Percentiles rank a stretch among this genome's conserved stretches.
Conservation (phyloP, 2,888 invertebrate genomes). For the Arenicola marina region DNA sequence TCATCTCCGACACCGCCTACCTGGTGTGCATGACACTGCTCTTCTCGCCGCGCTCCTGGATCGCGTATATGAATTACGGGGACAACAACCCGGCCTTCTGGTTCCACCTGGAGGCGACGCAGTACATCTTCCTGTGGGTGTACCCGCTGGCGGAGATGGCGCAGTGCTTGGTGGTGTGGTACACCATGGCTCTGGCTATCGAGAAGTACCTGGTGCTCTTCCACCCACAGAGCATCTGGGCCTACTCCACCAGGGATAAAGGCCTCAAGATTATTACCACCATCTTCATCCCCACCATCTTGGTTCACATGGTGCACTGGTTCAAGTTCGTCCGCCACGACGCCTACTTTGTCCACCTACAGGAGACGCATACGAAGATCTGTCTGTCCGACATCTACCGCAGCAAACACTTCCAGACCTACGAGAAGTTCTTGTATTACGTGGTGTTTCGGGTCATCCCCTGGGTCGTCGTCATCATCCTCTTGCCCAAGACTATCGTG, state of each 20-base stretch:
- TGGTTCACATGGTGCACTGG: slow-evolving; percentile 12
- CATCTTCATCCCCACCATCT: slow-evolving; percentile 8
- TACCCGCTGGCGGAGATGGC: slow-evolving; percentile 5
- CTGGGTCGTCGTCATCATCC: background rate
- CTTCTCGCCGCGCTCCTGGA: background rate
- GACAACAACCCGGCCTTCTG: background rate
- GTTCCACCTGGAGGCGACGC: background rate
- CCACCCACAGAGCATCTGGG: background rate
- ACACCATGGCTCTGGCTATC: slow-evolving; percentile 1
- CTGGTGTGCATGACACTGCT: background rate
- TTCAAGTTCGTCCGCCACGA: slow-evolving; percentile 13
- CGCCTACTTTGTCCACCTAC: background rate
- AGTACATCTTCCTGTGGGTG: background rate
- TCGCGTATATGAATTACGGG: background rate
- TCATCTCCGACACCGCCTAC: background rate
- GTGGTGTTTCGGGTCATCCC: slow-evolving; percentile 6
- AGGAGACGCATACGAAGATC: slow-evolving; percentile 2
- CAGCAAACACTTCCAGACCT: slow-evolving; percentile 9
- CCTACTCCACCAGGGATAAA: slow-evolving; percentile 1
- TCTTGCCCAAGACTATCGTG: background rate
- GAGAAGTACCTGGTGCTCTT: background rate
- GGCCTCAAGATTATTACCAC: slow-evolving; percentile 6
- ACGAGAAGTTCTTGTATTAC: slow-evolving; percentile 14
- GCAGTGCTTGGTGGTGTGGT: slow-evolving; percentile 6
- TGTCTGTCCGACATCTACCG: slow-evolving; percentile 15